Percentiles rank a stretch among this genome's conserved stretches.
phyloP scores from a whole-genome alignment of 2,113 vertebrate genomes.

The Nymphicus hollandicus region DNA sequence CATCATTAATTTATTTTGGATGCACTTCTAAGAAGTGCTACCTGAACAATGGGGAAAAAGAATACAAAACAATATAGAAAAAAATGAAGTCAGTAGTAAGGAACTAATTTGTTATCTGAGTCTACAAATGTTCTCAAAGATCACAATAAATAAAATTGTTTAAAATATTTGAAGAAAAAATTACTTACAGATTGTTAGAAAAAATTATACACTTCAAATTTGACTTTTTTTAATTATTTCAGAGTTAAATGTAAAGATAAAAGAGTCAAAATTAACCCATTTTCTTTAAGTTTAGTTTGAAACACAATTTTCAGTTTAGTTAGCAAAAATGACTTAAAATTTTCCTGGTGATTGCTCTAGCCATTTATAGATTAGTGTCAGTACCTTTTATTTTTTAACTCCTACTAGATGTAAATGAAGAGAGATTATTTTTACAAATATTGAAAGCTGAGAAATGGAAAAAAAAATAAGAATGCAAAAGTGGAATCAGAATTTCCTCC shows the following conservation, averaged over 20 bases:
- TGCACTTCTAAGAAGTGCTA: conserved; percentile 9
- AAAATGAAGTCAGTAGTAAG: neutral
- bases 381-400: neutral
- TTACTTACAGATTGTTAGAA: neutral
- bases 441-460: neutral
- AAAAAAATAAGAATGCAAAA: neutral
- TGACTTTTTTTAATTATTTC: neutral
- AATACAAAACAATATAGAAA: neutral
- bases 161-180: neutral
- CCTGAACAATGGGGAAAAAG: neutral
- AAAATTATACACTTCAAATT: neutral
- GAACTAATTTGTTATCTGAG: neutral
- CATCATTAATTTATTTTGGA: neutral
- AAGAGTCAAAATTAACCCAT: neutral
- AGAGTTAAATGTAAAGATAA: neutral
- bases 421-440: neutral
- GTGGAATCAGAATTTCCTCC: neutral
- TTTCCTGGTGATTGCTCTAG: neutral
- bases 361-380: neutral
- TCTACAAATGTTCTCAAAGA: neutral
- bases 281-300: neutral
- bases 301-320: neutral
- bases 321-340: neutral
- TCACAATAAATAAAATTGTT: neutral
- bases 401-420: neutral